Evolutionary conservation across 2,113 vertebrate species (phyloP), one percentile per base, ranked within the genome.

Genomic region (Gavialis gangeticus): DNA sequence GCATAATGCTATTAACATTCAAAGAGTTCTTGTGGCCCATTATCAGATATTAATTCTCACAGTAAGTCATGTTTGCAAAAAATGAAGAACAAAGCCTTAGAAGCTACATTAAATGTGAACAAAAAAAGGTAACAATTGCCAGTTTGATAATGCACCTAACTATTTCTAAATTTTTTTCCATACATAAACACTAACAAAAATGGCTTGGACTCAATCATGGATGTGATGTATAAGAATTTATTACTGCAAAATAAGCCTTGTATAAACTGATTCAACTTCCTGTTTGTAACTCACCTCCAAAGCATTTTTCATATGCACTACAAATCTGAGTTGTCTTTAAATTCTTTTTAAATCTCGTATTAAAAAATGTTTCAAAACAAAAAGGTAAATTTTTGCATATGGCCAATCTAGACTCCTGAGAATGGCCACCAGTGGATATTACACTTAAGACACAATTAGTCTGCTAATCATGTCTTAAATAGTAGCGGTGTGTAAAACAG

Each of bases 21-120:
- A 95, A 88, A 94, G 79, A 91, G 88, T 93, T 94, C 88, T 92
- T 96, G 88, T 77, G 91, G 84, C 77, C 91, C 77, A 93, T 96
- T 94, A 94, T 96, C 94, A 94, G 94, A 94, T 92, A 96, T 84
- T 96, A 91, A 96, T 96, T 96, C 82, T 87, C 93, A 90, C 88
- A 90, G 90, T 94, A 97, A 96, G 76, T 81, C 91, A 92, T 94
- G 88, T 67, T 96, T 80, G 64, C 66, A 17, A 62, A 71, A 85
- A 79, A 2, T 62, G 57, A 8, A 0, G 9, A 92, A 69, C 25
- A 91, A 90, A 92, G 93, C 94, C 90, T 96, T 97, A 96, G 91
- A 84, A 91, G 73, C 79, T 91, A 84, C 81, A 80, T 91, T 96
- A 94, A 87, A 84, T 89, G 54, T 46, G 76, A 96, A 96, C 81